phyloP scores from a whole-genome alignment of 2,113 vertebrate species.

The Mesitornis unicolor region DNA sequence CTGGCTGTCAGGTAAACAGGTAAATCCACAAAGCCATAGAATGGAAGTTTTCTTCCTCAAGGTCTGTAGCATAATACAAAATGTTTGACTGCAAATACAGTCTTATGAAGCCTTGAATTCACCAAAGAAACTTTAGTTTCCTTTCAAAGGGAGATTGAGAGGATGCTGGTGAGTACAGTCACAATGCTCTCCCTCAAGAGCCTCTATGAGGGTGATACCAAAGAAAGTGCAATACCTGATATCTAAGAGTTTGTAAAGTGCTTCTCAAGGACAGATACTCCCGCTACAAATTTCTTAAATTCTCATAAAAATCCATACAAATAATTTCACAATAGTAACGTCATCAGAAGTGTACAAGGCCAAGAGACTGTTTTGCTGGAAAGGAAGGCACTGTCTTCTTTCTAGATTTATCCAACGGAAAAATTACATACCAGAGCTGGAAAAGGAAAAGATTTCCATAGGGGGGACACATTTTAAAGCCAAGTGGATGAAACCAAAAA shows the following conservation, averaged over 20 bases:
- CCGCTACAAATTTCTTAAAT: background rate
- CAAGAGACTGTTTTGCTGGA: background rate
- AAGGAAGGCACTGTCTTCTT: background rate
- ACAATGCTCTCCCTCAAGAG: background rate
- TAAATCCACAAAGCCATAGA: background rate
- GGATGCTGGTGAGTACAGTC: background rate
- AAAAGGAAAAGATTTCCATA: background rate
- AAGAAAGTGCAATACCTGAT: background rate
- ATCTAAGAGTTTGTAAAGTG: background rate
- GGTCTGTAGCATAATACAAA: background rate
- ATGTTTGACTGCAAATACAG: background rate
- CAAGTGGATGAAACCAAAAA: background rate
- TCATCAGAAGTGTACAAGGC: background rate
- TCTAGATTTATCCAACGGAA: background rate
- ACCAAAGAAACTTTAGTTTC: background rate
- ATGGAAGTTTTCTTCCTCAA: background rate
- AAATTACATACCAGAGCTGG: background rate
- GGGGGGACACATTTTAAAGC: background rate
- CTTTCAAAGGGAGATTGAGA: background rate
- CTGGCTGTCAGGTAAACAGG: background rate
- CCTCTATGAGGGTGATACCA: rapidly evolving
- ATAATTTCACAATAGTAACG: background rate
- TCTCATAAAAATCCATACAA: background rate
- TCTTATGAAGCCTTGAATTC: background rate
- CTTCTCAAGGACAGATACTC: background rate